A percentile compares a stretch with the other conserved stretches of the same genome.
Evolutionary conservation across 2,888 invertebrate species (phyloP).

Genomic region (Labia minor): DNA sequence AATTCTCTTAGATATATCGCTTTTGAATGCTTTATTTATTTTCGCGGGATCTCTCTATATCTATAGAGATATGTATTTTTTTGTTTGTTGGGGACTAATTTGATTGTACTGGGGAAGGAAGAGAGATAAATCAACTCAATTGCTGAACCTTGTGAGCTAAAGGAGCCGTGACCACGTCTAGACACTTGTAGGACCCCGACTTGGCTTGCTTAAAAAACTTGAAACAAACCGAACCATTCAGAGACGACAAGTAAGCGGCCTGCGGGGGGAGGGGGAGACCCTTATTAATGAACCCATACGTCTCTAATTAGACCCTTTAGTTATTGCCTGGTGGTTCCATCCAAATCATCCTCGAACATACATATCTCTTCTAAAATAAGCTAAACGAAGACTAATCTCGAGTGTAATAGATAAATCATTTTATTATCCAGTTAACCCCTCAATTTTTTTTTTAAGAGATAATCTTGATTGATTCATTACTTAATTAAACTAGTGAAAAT

Average conservation of each 20-base stretch:
- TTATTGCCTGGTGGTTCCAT: background rate
- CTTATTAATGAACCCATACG: slow-evolving; percentile 8
- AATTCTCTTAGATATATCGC: background rate
- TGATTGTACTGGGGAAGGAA: slow-evolving; percentile 2
- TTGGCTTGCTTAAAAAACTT: background rate
- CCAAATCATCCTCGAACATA: background rate
- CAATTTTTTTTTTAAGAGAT: no score
- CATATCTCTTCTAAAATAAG: background rate
- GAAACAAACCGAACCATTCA: slow-evolving; percentile 5
- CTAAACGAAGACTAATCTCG: no score
- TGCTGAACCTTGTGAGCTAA: slow-evolving; percentile 8
- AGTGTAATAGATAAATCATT: no score
- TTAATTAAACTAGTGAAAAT: no score
- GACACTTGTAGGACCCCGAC: background rate
- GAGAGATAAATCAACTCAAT: slow-evolving; percentile 13
- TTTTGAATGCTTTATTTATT: slow-evolving; percentile 4
- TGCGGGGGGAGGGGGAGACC: background rate
- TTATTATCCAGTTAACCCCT: no score
- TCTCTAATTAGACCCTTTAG: slow-evolving; percentile 13
- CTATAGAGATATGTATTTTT: background rate
- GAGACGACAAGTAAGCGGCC: background rate
- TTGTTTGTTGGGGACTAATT: slow-evolving; percentile 6
- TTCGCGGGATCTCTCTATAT: background rate
- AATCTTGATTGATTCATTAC: no score
- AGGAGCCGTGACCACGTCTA: slow-evolving; percentile 13